A percentile compares a stretch with the other conserved stretches of the same genome.
These are phyloP conservation scores for Volucella inanis DNA, from an alignment of 2,888 invertebrate species.

Conservation along the genomic window DNA sequence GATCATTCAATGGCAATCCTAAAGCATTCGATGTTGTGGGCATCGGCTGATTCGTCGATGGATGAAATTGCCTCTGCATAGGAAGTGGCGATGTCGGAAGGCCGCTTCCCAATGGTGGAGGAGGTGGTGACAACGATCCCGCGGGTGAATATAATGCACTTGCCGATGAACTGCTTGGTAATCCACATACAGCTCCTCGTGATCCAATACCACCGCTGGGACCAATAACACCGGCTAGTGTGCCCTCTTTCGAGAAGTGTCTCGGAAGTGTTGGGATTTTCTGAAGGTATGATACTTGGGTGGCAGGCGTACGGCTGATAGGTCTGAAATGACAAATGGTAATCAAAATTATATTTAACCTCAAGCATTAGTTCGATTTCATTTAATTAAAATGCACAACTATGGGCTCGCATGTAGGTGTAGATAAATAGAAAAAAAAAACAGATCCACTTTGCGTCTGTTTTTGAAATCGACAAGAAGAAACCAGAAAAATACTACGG, in stretches of 20 bases:
- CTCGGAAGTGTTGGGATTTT: constrained; percentile 82
- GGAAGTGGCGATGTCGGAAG: constrained; percentile 82
- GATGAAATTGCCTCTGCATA: constrained; percentile 80
- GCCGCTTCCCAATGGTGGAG: constrained; percentile 72
- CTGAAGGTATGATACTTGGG: constrained; percentile 82
- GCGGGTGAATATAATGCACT: constrained; percentile 79
- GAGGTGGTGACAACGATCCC: constrained; percentile 73
- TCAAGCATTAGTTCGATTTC: constrained; percentile 26
- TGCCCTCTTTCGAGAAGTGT: constrained; percentile 79
- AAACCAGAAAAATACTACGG: constrained; percentile 46
- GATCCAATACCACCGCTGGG: constrained; percentile 45
- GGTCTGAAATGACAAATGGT: constrained; percentile 78
- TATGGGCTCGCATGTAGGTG: neutral
- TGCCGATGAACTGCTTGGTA: constrained; percentile 82
- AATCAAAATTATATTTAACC: constrained; percentile 31
- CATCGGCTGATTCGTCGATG: constrained; percentile 76
- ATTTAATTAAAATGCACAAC: constrained; percentile 56
- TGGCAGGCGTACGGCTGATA: constrained; percentile 82
- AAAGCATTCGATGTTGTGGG: constrained; percentile 78
- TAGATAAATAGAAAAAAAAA: constrained; percentile 8
- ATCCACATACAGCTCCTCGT: constrained; percentile 42
- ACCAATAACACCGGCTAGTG: constrained; percentile 64
- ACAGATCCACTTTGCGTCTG: constrained; percentile 1
- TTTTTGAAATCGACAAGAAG: constrained; percentile 55
- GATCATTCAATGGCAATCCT: constrained; percentile 76